Conservation (phyloP, 1,140 invertebrate species). For the Bathynomus jamesi region DNA sequence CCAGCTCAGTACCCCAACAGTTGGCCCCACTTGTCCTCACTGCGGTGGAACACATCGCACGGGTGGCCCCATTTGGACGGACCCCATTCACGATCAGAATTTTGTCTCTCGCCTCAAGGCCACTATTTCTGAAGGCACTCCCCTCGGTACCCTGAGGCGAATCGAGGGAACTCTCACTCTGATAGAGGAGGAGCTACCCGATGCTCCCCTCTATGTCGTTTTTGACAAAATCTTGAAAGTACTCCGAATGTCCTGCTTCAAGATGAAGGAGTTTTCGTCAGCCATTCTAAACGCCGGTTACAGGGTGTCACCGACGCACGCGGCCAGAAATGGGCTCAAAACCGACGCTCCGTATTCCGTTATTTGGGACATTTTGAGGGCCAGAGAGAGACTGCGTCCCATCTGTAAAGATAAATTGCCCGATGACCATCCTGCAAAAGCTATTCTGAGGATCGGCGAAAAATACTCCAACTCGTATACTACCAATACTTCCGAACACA, state of each 20-base stretch:
- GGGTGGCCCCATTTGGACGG: constrained; percentile 91
- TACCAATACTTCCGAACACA: background rate
- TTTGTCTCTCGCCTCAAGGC: constrained; percentile 60
- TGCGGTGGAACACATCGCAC: constrained; percentile 68
- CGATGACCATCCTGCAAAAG: background rate
- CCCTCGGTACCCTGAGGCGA: background rate
- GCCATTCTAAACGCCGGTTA: constrained; percentile 90
- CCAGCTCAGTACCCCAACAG: constrained; percentile 55
- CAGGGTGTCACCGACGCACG: constrained; percentile 85
- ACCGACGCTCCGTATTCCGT: constrained; percentile 79
- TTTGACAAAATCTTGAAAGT: constrained; percentile 56
- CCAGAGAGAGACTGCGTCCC: constrained; percentile 65
- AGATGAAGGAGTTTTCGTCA: constrained; percentile 63
- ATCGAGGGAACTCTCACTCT: constrained; percentile 52
- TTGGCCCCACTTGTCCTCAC: constrained; percentile 60
- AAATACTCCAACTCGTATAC: too few relatives aligned
- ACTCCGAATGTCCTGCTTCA: constrained; percentile 50
- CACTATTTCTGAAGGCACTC: constrained; percentile 38
- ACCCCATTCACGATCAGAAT: constrained; percentile 64
- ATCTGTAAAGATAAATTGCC: constrained; percentile 18
- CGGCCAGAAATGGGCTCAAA: constrained; percentile 78
- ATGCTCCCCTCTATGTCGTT: constrained; percentile 81
- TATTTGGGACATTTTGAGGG: constrained; percentile 87
- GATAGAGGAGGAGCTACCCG: constrained; percentile 66
- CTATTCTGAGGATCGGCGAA: background rate